phyloP scores from a whole-genome alignment of 2,797 vertebrate genomes.

The Remorina albescens region DNA sequence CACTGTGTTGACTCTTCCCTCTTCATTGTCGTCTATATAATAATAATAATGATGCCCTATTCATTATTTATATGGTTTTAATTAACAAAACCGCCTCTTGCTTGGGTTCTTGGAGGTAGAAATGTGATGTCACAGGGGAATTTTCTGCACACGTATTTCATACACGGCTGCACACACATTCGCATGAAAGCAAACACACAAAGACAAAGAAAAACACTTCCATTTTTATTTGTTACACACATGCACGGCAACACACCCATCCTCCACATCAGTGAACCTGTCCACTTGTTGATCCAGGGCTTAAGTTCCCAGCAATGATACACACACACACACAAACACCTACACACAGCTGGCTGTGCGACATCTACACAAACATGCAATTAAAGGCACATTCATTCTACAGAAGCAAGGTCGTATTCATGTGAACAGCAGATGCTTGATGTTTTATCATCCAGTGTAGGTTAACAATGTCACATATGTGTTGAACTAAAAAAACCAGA shows the following conservation, averaged over 20 bases:
- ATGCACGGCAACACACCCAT: background rate
- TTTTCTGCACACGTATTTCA: conserved; percentile 14
- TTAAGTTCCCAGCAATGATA: conserved; percentile 30
- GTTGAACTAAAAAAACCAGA: background rate
- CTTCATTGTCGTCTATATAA: background rate
- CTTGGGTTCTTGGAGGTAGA: background rate
- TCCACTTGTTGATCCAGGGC: conserved; percentile 63
- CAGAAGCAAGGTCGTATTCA: conserved; percentile 6
- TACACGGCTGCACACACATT: background rate
- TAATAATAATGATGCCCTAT: background rate
- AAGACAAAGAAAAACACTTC: background rate
- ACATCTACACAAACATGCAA: conserved; percentile 36
- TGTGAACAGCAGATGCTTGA: background rate
- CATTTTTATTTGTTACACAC: background rate
- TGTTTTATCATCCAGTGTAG: background rate
- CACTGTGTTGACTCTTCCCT: conserved; percentile 13
- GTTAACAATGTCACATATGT: background rate
- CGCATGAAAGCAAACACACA: background rate
- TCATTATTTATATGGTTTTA: conserved; percentile 24
- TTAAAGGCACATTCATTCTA: conserved; percentile 7
- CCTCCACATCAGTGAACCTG: conserved; percentile 37
- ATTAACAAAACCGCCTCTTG: background rate
- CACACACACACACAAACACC: conserved; percentile 4
- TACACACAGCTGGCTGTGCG: conserved; percentile 17
- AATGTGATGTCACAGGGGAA: background rate